Conservation (phyloP, 2,797 vertebrate species). For the Sebastes baramenuke region DNA sequence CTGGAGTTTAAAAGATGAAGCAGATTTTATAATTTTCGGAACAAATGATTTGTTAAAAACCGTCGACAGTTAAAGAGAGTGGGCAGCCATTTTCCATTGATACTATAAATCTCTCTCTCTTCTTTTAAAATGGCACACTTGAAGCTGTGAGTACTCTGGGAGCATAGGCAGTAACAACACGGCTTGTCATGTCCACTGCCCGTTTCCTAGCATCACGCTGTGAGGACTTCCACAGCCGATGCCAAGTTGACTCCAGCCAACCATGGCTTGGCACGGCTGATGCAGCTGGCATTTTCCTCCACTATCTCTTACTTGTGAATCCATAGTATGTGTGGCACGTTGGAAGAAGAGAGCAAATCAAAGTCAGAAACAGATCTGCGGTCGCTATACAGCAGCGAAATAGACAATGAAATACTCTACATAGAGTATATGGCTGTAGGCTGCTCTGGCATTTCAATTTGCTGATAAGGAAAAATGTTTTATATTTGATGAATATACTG, state of each 20-base stretch:
- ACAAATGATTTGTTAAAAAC: constrained; percentile 9
- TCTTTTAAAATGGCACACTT: constrained; percentile 75
- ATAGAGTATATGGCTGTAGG: background rate
- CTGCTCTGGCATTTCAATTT: constrained; percentile 30
- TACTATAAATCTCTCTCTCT: constrained; percentile 44
- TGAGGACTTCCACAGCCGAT: constrained; percentile 84
- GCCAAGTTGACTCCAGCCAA: constrained; percentile 83
- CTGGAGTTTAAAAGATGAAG: background rate
- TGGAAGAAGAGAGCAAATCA: constrained; percentile 41
- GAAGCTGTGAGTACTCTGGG: constrained; percentile 77
- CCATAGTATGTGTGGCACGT: constrained; percentile 61
- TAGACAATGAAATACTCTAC: constrained; percentile 11
- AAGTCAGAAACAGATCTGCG: constrained; percentile 32
- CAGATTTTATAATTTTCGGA: background rate
- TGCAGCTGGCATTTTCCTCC: constrained; percentile 80
- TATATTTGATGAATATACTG: constrained; percentile 7
- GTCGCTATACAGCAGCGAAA: constrained; percentile 22
- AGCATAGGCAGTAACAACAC: constrained; percentile 83
- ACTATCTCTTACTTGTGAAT: constrained; percentile 77
- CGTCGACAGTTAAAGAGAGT: constrained; percentile 8
- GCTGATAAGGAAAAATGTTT: constrained; percentile 8
- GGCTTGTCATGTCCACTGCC: constrained; percentile 86
- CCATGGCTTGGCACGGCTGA: constrained; percentile 77
- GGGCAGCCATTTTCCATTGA: constrained; percentile 55
- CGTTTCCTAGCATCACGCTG: constrained; percentile 83